Conservation (phyloP, 2,797 vertebrate genomes). For the Arctocebus calabarensis region DNA sequence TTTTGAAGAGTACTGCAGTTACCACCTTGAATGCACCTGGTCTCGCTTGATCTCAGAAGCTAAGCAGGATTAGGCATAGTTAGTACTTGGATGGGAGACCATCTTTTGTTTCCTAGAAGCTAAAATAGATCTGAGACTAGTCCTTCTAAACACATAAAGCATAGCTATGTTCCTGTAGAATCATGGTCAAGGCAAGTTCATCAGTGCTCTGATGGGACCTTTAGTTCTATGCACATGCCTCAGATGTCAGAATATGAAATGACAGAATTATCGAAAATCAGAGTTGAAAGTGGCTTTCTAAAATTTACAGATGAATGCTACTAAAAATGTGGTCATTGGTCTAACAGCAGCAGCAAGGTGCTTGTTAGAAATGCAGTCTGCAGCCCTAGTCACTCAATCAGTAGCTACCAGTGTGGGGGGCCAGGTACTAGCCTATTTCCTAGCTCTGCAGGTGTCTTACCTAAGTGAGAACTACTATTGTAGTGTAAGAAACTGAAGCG, state of each 20-base stretch:
- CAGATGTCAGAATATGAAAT: constrained; percentile 26
- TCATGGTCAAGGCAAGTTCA: not conserved
- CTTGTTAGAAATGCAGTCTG: constrained; percentile 34
- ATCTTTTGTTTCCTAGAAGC: not conserved
- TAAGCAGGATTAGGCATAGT: no score
- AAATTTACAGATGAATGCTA: constrained; percentile 22
- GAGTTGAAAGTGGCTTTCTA: constrained; percentile 27
- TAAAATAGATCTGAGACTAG: constrained; percentile 51
- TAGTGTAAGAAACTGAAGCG: constrained; percentile 54
- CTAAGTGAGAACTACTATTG: not conserved
- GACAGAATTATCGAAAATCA: not conserved
- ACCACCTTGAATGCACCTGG: no score
- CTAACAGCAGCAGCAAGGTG: not conserved
- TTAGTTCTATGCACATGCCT: not conserved
- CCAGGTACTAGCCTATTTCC: not conserved
- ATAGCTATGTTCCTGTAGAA: not conserved
- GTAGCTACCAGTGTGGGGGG: not conserved
- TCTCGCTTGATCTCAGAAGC: no score
- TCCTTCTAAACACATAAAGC: constrained; percentile 1
- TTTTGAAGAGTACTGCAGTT: no score
- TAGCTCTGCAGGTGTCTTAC: not conserved
- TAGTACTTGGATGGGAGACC: no score
- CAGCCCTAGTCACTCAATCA: not conserved
- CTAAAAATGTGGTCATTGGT: not conserved
- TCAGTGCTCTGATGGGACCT: not conserved